Conservation (phyloP, 2,797 vertebrate genomes). For the Lates japonicus region DNA sequence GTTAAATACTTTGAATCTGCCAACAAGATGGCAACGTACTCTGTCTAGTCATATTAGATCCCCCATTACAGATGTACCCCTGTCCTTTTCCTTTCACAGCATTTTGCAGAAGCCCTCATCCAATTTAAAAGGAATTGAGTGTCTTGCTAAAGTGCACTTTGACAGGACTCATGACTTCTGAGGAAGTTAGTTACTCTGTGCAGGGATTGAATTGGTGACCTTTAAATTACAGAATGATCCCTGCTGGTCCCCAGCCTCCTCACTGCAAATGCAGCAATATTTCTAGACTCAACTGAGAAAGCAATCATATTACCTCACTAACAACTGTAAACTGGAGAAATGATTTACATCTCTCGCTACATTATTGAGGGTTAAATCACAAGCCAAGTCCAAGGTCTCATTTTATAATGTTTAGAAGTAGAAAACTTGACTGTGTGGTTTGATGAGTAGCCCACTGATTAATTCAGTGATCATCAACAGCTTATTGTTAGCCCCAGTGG, state of each 20-base stretch:
- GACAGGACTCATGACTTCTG: conserved; percentile 14
- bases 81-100: conserved; percentile 10
- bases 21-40: conserved; percentile 30
- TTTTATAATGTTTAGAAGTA: background rate
- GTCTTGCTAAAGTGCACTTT: conserved; percentile 29
- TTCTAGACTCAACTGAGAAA: background rate
- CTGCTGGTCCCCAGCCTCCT: conserved; percentile 9
- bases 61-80: background rate
- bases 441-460: background rate
- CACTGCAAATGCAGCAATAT: background rate
- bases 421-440: background rate
- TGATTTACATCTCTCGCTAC: background rate
- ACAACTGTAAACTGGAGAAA: background rate
- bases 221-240: conserved; percentile 34
- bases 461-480: conserved; percentile 1
- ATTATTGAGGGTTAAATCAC: background rate
- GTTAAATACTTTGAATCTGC: conserved; percentile 40
- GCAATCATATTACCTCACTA: background rate
- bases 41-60: conserved; percentile 23
- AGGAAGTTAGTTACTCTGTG: conserved; percentile 18
- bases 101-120: conserved; percentile 23
- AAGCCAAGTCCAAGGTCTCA: background rate
- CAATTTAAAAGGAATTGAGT: conserved; percentile 12
- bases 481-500: background rate
- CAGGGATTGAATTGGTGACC: conserved; percentile 13